Evolutionary conservation across 2,888 invertebrate genomes (phyloP), one percentile per base, ranked within the genome.

Genomic region (Phalera bucephala): DNA sequence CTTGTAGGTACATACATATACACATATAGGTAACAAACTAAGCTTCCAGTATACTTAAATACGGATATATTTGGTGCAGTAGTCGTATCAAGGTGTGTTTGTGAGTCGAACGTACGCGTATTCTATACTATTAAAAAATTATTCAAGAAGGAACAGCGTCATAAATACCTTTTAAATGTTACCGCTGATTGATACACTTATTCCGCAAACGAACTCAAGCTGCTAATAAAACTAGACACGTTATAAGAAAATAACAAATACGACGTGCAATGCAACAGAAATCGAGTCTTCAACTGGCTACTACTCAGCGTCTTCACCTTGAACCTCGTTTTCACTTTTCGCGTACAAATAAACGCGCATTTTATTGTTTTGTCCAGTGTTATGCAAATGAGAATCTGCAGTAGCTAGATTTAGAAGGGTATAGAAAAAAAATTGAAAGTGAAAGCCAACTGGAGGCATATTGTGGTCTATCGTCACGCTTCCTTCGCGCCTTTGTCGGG

Each of bases 301-400:
- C 48, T 55, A 52, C 59, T 45, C 45, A 47, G 46, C 41, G 54
- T 39, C 60, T 56, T 74, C 63, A 77, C 79, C 80, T 80, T 80
- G 76, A 80, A 77, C 81, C 66, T 54, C 63, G 87, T 82, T 89
- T 88, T 89, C 88, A 85, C 88, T 89, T 86, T 87, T 84, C 74
- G 78, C 78, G 65, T 72, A 64, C 67, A 82, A 82, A 83, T 77
- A 82, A 84, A 79, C 70, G 53, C 55, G 46, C 56, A 56, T 70
- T 74, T 78, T 80, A 83, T 84, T 82, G 79, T 82, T 78, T 69
- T 57, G 73, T 63, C 61, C 73, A 78, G 61, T 87, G 77, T 87
- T 83, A 89, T 89, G 89, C 86, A 89, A 89, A 89, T 87, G 65
- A 73, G 61, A 40, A 66, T 60, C 36, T 63, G 56, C 84, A 81